phyloP scores from a whole-genome alignment of 2,797 vertebrate species.

The Myotis planiceps region DNA sequence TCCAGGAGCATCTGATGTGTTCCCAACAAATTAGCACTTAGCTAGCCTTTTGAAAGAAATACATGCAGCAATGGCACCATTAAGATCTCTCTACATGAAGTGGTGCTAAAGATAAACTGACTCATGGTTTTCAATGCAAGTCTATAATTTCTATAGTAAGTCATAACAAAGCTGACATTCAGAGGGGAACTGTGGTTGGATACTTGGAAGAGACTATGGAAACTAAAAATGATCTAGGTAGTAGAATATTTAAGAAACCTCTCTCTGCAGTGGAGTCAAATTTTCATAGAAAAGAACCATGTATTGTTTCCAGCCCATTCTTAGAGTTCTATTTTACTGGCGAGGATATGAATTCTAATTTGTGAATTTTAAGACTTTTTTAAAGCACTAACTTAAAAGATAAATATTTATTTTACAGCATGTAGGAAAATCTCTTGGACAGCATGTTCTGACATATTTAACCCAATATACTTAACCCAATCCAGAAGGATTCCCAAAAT shows the following conservation, averaged over 20 bases:
- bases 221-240: neutral
- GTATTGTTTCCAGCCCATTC: conserved; percentile 28
- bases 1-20: neutral
- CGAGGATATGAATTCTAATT: conserved; percentile 14
- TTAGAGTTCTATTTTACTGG: conserved; percentile 44
- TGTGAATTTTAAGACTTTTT: conserved; percentile 53
- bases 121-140: neutral
- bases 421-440: neutral
- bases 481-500: neutral
- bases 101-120: neutral
- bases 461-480: neutral
- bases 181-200: neutral
- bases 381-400: conserved; percentile 37
- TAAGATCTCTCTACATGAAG: conserved; percentile 31
- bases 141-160: neutral
- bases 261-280: neutral
- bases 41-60: conserved; percentile 47
- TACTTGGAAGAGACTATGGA: neutral
- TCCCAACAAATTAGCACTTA: conserved; percentile 11
- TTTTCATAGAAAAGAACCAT: conserved; percentile 41
- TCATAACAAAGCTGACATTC: neutral
- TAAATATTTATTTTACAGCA: neutral
- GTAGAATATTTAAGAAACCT: neutral
- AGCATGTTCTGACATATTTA: neutral
- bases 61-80: neutral